These are phyloP conservation scores for Arion vulgaris DNA, from an alignment of 1,140 invertebrate genomes.

Conservation along the genomic window DNA sequence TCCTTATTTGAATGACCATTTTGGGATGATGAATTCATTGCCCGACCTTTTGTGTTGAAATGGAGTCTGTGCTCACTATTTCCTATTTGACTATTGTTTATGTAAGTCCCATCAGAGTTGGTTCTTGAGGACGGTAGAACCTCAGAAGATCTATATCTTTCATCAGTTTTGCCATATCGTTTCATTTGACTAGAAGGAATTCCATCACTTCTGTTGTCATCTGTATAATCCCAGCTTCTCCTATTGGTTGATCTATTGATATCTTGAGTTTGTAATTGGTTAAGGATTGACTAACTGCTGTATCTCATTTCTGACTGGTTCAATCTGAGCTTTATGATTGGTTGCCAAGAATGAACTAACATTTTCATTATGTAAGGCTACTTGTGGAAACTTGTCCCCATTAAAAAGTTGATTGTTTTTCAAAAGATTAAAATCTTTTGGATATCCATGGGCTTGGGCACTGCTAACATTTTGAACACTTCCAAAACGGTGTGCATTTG, in stretches of 20 bases:
- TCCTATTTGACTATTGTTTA: neutral
- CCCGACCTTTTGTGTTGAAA: neutral
- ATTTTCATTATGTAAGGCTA: neutral
- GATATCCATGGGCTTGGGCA: constrained; percentile 20
- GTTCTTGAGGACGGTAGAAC: neutral
- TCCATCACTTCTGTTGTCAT: neutral
- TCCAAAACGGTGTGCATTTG: constrained; percentile 25
- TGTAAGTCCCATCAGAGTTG: neutral
- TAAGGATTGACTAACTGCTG: neutral
- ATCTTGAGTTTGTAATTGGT: neutral
- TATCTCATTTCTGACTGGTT: neutral
- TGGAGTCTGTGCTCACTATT: neutral
- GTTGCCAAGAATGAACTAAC: neutral
- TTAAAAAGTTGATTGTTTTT: neutral
- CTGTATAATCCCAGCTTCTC: constrained; percentile 20
- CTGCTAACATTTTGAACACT: constrained; percentile 35
- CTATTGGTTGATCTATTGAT: neutral
- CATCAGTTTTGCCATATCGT: neutral
- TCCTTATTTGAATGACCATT: neutral
- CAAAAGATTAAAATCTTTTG: neutral
- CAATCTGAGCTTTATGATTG: neutral
- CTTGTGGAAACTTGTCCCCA: neutral
- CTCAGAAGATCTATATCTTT: constrained; percentile 16
- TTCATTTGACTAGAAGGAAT: neutral
- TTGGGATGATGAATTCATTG: neutral